Evolutionary conservation across 1,140 invertebrate genomes (phyloP), one percentile per base, ranked within the genome.

Genomic region (Drosophila tani): DNA sequence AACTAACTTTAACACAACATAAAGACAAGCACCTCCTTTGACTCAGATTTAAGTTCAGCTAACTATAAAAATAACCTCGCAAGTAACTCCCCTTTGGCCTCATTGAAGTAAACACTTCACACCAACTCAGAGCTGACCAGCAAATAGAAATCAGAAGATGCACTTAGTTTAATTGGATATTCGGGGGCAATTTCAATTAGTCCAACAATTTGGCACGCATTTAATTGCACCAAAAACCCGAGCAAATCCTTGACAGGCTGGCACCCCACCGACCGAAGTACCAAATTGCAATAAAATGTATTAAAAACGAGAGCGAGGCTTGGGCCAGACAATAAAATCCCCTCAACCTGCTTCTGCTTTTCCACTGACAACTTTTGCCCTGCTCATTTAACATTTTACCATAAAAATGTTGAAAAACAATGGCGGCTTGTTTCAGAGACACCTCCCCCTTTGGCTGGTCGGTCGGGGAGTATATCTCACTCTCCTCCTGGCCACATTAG

Each of bases 261-360:
- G 32, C 53, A 55, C 53, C 7, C 35, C 35, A 45, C 46, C 70
- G 9, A 17, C 4, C 55, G 5, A 74, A 67, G 60, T 62, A 74
- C 83, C 79, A 62, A 75, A 85, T 62, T 82, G 85, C 79, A 85
- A 79, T 91, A 91, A 90, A 90, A 84, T 90, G 85, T 85, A 90
- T 90, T 90, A 90, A 90, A 90, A 90, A 85, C 71, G 79, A 79
- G 75, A 85, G 81, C 62, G 75, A 74, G 75, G n/a, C 75, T 60
- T 60, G 45, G 63, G 43, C 50, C n/a, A 53, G 58, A 63, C 55
- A 56, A 83, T 80, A 56, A 87, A 83, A 77, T 17, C 55, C 21
- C 57, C 41, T 24, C 32, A 35, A 11, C 32, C 32, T n/a, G 32
- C 45, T 35, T 0, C 32, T 8, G 27, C 5, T 12, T 27, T 5